Percentiles rank a stretch among this genome's conserved stretches.
Conservation (phyloP, 2,888 invertebrate genomes). For the Clitarchus hookeri region DNA sequence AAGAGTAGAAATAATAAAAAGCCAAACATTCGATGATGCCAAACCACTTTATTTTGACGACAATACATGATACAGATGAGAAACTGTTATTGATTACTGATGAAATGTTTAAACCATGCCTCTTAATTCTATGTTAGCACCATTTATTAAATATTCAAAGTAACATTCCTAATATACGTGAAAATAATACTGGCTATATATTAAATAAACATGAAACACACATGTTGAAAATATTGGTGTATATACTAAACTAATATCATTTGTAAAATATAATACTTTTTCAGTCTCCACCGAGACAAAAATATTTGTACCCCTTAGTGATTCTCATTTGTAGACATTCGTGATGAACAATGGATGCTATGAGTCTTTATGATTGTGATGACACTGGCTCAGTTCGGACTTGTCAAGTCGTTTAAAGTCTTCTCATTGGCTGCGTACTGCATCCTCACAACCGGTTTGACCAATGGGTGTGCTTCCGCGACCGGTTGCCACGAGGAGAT, state of each 20-base stretch:
- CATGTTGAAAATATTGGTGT: not conserved
- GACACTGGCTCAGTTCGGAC: slow-evolving; percentile 25
- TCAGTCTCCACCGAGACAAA: not conserved
- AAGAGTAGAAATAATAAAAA: slow-evolving; percentile 31
- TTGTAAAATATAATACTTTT: not conserved
- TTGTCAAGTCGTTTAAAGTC: slow-evolving; percentile 23
- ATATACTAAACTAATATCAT: not conserved
- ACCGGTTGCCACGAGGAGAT: slow-evolving; percentile 29
- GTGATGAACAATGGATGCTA: not conserved
- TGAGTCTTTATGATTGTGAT: slow-evolving; percentile 7
- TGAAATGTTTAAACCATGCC: not conserved
- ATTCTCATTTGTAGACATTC: not conserved
- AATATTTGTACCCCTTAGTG: not conserved
- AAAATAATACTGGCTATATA: not conserved
- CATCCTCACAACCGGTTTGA: slow-evolving; percentile 34
- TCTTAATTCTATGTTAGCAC: not conserved
- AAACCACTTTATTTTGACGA: slow-evolving; percentile 34
- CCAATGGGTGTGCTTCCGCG: slow-evolving; percentile 33
- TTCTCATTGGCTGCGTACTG: slow-evolving; percentile 23
- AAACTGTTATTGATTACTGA: not conserved
- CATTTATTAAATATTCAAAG: not conserved
- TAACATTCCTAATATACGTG: not conserved
- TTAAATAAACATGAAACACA: not conserved
- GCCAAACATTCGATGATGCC: slow-evolving; percentile 34
- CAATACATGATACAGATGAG: not conserved